Evolutionary conservation across 2,888 invertebrate genomes (phyloP).

Genomic region (Calliopum simillimum): DNA sequence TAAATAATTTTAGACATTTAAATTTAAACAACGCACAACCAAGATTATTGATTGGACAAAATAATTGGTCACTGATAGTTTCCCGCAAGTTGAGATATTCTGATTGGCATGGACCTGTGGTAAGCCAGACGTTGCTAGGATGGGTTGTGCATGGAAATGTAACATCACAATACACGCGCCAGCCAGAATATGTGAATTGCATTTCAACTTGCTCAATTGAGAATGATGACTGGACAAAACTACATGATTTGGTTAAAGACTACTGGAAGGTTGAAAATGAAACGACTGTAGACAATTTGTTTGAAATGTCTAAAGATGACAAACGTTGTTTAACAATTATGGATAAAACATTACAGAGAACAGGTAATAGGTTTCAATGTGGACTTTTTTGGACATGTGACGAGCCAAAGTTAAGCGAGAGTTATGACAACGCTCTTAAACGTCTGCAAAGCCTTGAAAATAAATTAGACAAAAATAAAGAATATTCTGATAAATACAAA

Average conservation of each 20-base stretch:
- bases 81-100: not conserved
- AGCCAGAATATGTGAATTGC: not conserved
- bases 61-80: constrained; percentile 5
- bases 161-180: not conserved
- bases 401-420: not conserved
- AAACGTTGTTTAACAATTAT: not conserved
- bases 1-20: no score
- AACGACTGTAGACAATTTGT: no score
- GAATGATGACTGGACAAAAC: not conserved
- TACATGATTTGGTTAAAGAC: not conserved
- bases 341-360: not conserved
- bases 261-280: not conserved
- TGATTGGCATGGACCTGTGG: not conserved
- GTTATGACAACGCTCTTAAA: not conserved
- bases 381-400: constrained; percentile 2
- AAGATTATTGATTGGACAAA: not conserved
- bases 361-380: not conserved
- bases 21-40: not conserved
- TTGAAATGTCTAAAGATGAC: no score
- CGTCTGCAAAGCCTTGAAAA: not conserved
- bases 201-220: not conserved
- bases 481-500: not conserved
- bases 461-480: not conserved
- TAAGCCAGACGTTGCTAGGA: constrained; percentile 1
- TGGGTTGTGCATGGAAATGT: constrained; percentile 1